Percentiles rank a stretch among this genome's conserved stretches.
These are phyloP conservation scores for Reinhardtius hippoglossoides DNA, from an alignment of 2,113 vertebrate genomes.

Conservation along the genomic window DNA sequence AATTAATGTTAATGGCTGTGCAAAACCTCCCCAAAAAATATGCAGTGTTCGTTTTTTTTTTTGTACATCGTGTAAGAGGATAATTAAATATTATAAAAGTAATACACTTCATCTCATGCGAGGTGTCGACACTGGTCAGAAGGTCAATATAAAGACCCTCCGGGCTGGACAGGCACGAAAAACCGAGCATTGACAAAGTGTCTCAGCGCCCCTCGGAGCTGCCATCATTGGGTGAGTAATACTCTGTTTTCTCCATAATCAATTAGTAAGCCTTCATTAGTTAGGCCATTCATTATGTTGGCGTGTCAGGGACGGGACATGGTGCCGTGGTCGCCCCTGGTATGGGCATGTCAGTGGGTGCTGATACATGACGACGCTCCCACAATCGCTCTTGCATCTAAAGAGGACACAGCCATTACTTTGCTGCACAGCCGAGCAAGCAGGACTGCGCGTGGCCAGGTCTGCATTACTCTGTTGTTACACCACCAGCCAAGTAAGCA, in stretches of 20 bases:
- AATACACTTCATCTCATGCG: conserved; percentile 18
- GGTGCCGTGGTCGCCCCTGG: conserved; percentile 62
- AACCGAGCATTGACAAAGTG: conserved; percentile 79
- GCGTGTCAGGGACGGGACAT: conserved; percentile 65
- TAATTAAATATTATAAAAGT: conserved; percentile 61
- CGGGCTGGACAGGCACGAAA: conserved; percentile 51
- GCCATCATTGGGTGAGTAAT: conserved; percentile 80
- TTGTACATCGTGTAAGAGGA: conserved; percentile 45
- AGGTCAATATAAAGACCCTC: conserved; percentile 59
- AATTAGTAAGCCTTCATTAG: conserved; percentile 84
- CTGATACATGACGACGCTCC: conserved; percentile 65
- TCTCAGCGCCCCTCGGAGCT: conserved; percentile 69
- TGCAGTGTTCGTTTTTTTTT: conserved; percentile 34
- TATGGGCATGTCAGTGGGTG: conserved; percentile 58
- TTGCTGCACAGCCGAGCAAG: conserved; percentile 48
- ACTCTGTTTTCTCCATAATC: conserved; percentile 84
- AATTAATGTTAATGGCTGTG: conserved; percentile 62
- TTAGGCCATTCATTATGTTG: conserved; percentile 75
- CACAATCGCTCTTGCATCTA: conserved; percentile 64
- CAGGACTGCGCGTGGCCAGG: conserved; percentile 23
- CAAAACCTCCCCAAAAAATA: conserved; percentile 25
- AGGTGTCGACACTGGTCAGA: conserved; percentile 49
- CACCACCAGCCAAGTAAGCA: conserved; percentile 49
- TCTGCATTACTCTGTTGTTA: conserved; percentile 46
- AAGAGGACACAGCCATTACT: conserved; percentile 60